Evolutionary conservation across 2,113 vertebrate genomes (phyloP), one percentile per base, ranked within the genome.

Genomic region (Festucalex cinctus): DNA sequence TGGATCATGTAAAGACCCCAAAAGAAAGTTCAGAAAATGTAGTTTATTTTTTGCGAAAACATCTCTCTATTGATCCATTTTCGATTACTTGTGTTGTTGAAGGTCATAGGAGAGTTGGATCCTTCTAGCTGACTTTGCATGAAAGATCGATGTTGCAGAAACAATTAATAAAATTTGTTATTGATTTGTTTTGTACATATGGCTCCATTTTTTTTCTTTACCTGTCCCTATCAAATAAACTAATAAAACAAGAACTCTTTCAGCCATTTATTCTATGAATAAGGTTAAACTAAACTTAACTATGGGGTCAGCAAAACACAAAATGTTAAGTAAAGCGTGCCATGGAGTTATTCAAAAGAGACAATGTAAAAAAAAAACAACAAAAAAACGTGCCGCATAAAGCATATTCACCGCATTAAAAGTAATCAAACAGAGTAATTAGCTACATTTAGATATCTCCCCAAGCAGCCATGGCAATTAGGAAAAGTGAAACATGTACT

Each of bases 381-480:
- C 6, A 41, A 9, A 49, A 24, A 36, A 53, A 65, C 22, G 35
- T 22, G 32, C 48, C 22, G 53, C 26, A 39, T 24, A 60, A 35
- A 46, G 53, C 44, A 74, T 10, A 28, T 16, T 12, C 37, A 62
- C 41, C 71, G 70, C 53, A 63, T 35, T 69, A 63, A 70, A 85
- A 71, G 80, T 74, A 83, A 86, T 88, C 84, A 86, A 85, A 86
- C 80, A 81, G 77, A 78, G 71, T 83, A 86, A 87, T 90, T 82
- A 88, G 70, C 74, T 85, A 64, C 78, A 80, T 86, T 88, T 84
- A 82, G 86, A 83, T 79, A 68, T 71, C 76, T 78, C 82, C 83
- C 87, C 68, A 64, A 81, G 85, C 78, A 82, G 77, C 63, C 66
- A 41, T 62, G 63, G 69, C 86, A 89, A 87, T 90, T 86, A 88